Evolutionary conservation across 1,140 invertebrate species (phyloP).

Genomic region (Procambarus clarkii): DNA sequence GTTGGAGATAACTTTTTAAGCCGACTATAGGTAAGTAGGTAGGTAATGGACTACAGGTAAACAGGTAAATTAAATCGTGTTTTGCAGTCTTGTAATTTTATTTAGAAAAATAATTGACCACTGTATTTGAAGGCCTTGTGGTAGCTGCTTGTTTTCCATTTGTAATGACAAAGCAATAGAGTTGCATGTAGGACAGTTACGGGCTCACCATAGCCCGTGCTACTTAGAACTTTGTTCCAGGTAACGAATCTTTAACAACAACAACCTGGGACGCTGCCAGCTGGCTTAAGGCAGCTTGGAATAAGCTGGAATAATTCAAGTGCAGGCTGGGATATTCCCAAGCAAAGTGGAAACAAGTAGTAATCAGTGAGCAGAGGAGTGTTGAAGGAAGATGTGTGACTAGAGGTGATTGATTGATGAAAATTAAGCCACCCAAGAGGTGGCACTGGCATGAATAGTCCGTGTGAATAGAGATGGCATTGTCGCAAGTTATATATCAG

Average conservation of each 20-base stretch:
- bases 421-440: too few species aligned
- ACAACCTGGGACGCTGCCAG: not conserved
- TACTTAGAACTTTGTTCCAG: too few species aligned
- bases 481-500: not conserved
- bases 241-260: not conserved
- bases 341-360: too few species aligned
- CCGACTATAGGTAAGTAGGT: too few species aligned
- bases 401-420: too few species aligned
- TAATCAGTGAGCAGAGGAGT: too few species aligned
- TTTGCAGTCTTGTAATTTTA: not conserved
- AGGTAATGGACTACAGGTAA: too few species aligned
- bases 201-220: too few species aligned
- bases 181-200: not conserved
- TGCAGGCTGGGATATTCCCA: not conserved
- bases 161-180: not conserved
- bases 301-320: not conserved
- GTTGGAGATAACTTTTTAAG: too few species aligned
- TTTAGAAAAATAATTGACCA: not conserved
- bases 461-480: not conserved
- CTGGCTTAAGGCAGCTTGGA: not conserved
- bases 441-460: too few species aligned
- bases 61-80: too few species aligned
- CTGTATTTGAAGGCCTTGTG: not conserved
- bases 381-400: too few species aligned
- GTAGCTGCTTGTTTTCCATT: not conserved